These are phyloP conservation scores for Tenthredo scrophulariae DNA, from an alignment of 2,888 invertebrate species.

Conservation along the genomic window DNA sequence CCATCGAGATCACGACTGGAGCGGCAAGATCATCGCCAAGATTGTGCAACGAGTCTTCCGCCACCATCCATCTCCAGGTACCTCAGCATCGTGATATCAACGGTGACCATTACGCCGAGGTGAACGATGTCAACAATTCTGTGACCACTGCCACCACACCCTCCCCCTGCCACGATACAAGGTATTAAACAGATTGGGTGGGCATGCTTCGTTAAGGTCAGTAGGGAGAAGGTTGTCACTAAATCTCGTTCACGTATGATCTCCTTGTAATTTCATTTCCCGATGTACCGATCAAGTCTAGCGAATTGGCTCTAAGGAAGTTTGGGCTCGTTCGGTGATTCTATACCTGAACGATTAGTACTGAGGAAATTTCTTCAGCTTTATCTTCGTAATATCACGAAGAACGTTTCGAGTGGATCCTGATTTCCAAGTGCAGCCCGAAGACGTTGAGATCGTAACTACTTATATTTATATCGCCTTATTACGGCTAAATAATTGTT, in stretches of 20 bases:
- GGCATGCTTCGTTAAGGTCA: constrained; percentile 42
- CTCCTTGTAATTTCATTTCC: constrained; percentile 18
- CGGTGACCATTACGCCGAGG: constrained; percentile 67
- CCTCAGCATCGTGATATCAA: constrained; percentile 57
- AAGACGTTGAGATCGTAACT: constrained; percentile 31
- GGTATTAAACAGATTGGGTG: constrained; percentile 63
- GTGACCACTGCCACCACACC: constrained; percentile 73
- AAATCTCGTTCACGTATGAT: constrained; percentile 41
- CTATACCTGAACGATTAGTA: constrained; percentile 12
- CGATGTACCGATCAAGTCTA: constrained; percentile 25
- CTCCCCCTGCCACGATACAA: constrained; percentile 73
- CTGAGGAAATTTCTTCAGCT: constrained; percentile 7
- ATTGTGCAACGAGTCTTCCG: constrained; percentile 65
- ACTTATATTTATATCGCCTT: background rate
- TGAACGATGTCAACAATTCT: constrained; percentile 63
- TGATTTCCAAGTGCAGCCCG: constrained; percentile 29
- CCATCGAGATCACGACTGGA: constrained; percentile 63
- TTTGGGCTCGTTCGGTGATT: constrained; percentile 3
- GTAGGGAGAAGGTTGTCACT: constrained; percentile 53
- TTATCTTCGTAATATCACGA: constrained; percentile 38
- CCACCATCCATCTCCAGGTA: constrained; percentile 67
- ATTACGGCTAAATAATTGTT: background rate
- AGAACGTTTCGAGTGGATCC: background rate
- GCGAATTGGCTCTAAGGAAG: constrained; percentile 44
- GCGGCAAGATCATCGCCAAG: constrained; percentile 61